phyloP scores from a whole-genome alignment of 2,113 vertebrate species.

The Poeciliopsis prolifica region DNA sequence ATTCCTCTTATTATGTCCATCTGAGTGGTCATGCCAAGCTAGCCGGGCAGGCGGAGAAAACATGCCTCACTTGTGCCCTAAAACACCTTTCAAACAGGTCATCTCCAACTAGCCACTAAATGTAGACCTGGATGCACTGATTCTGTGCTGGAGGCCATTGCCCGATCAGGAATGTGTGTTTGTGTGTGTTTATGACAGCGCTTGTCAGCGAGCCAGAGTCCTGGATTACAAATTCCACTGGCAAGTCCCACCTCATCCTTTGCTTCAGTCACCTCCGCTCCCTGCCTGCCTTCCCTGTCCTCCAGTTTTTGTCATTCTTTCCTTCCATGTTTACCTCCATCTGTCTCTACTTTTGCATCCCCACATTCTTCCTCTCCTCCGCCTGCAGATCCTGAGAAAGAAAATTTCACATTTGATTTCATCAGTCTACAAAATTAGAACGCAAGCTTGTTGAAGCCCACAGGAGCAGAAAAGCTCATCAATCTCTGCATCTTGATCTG shows the following conservation, averaged over 20 bases:
- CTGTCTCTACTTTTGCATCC: constrained; percentile 26
- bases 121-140: constrained; percentile 28
- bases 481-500: constrained; percentile 46
- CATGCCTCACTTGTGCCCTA: constrained; percentile 15
- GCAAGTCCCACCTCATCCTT: constrained; percentile 63
- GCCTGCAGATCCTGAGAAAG: constrained; percentile 25
- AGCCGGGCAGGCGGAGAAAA: constrained; percentile 25
- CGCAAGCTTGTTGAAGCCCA: constrained; percentile 14
- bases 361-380: background rate
- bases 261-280: constrained; percentile 63
- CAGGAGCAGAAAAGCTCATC: constrained; percentile 36
- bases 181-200: constrained; percentile 24
- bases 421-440: constrained; percentile 33
- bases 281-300: constrained; percentile 35
- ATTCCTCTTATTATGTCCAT: constrained; percentile 66
- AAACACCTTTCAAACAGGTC: constrained; percentile 39
- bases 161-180: constrained; percentile 5
- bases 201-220: constrained; percentile 59
- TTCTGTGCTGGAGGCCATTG: constrained; percentile 19
- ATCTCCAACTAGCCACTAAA: constrained; percentile 30
- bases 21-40: constrained; percentile 43
- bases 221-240: constrained; percentile 64
- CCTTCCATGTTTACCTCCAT: constrained; percentile 41
- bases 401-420: constrained; percentile 49
- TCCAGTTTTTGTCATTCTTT: constrained; percentile 17